Conservation (phyloP, 2,113 vertebrate genomes). For the Myiozetetes cayanensis region DNA sequence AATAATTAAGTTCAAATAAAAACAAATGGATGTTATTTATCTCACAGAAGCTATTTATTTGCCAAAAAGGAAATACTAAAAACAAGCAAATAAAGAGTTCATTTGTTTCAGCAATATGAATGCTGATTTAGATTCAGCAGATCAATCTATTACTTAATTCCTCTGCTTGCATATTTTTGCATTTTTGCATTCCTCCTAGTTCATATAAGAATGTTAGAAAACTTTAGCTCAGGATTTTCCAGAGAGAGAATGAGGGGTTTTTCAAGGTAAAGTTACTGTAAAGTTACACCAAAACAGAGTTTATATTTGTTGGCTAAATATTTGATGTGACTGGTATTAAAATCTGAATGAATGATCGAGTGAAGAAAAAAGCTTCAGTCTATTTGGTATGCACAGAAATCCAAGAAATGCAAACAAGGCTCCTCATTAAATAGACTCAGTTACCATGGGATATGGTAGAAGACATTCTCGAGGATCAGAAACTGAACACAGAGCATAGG, state of each 20-base stretch:
- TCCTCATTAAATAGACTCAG: background rate
- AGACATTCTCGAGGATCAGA: background rate
- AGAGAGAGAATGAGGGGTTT: background rate
- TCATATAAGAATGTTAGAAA: background rate
- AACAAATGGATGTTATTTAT: background rate
- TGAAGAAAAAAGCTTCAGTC: background rate
- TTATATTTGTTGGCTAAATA: background rate
- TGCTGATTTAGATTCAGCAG: background rate
- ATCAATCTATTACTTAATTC: background rate
- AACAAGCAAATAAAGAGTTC: background rate
- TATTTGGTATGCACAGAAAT: background rate
- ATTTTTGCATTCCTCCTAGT: background rate
- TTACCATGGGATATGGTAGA: background rate
- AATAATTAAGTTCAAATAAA: background rate
- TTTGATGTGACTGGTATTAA: background rate
- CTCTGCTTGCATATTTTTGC: background rate
- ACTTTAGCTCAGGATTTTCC: background rate
- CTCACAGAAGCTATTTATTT: background rate
- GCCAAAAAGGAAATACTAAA: background rate
- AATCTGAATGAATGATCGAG: background rate
- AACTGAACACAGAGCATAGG: background rate
- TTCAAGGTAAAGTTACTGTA: background rate
- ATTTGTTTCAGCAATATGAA: background rate
- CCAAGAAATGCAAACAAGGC: background rate
- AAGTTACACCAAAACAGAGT: background rate